Percentiles rank a stretch among this genome's conserved stretches.
These are phyloP conservation scores for Coendou prehensilis DNA, from an alignment of 2,797 vertebrate genomes.

Conservation along the genomic window DNA sequence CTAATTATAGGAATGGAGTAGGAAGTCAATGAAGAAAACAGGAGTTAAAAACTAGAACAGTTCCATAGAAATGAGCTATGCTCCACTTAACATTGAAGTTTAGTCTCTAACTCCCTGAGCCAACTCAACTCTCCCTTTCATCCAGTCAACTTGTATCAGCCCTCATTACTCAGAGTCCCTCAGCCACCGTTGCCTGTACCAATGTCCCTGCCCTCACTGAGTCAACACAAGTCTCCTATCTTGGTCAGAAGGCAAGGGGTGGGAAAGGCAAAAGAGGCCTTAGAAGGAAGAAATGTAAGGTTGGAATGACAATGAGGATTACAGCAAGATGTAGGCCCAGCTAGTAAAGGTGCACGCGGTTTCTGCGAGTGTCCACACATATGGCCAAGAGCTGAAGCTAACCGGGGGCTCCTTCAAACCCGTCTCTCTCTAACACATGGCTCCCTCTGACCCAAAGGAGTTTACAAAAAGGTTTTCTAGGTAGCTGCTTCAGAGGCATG, in stretches of 20 bases:
- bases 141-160: not conserved
- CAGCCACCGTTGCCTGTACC: not conserved
- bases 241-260: not conserved
- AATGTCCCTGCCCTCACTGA: not conserved
- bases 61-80: not conserved
- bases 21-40: not conserved
- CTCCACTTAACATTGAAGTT: not conserved
- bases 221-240: not conserved
- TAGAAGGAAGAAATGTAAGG: not conserved
- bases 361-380: not conserved
- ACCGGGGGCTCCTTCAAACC: not conserved
- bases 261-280: not conserved
- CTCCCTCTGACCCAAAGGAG: conserved; percentile 1
- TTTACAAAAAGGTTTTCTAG: conserved; percentile 39
- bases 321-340: not conserved
- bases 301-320: not conserved
- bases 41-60: conserved; percentile 22
- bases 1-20: not conserved
- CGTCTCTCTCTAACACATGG: not conserved
- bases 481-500: conserved; percentile 2
- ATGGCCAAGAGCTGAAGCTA: not conserved
- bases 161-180: not conserved
- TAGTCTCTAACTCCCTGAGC: not conserved
- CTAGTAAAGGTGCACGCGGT: not conserved
- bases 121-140: not conserved